Conservation (phyloP, 1,140 invertebrate species). For the Brachionus asplanchnoidis region DNA sequence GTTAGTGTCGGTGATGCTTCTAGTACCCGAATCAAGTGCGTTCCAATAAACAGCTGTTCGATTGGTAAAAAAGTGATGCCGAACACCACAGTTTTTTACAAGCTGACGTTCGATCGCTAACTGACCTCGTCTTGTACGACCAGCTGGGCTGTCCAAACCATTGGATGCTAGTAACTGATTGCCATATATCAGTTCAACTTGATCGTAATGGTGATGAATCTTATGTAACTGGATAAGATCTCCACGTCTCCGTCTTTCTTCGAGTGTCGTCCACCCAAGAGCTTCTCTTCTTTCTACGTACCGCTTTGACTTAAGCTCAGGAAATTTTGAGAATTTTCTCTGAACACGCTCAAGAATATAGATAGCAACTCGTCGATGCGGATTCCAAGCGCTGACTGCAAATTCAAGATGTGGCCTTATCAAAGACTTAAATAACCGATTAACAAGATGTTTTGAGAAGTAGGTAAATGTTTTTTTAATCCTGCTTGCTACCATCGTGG, state of each 20-base stretch:
- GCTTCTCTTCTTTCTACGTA: neutral
- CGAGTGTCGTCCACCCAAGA: neutral
- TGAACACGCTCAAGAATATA: neutral
- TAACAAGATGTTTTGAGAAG: no score
- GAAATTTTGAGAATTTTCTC: neutral
- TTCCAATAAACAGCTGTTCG: no score
- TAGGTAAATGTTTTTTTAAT: no score
- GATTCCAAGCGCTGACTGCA: neutral
- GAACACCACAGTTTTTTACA: no score
- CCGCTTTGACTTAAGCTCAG: neutral
- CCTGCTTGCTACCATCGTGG: neutral
- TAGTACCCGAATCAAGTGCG: neutral
- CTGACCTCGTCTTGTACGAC: no score
- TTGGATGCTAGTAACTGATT: neutral
- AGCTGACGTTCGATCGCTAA: no score
- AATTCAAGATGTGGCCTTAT: no score
- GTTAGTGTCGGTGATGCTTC: neutral
- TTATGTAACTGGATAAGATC: neutral
- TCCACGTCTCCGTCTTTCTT: neutral
- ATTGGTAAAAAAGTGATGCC: no score
- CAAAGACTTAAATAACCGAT: no score
- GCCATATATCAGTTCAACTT: neutral
- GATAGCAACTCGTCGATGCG: neutral
- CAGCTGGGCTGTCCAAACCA: neutral
- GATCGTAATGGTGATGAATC: neutral